phyloP scores from a whole-genome alignment of 2,888 invertebrate species.

The Drosophila crucigera region DNA sequence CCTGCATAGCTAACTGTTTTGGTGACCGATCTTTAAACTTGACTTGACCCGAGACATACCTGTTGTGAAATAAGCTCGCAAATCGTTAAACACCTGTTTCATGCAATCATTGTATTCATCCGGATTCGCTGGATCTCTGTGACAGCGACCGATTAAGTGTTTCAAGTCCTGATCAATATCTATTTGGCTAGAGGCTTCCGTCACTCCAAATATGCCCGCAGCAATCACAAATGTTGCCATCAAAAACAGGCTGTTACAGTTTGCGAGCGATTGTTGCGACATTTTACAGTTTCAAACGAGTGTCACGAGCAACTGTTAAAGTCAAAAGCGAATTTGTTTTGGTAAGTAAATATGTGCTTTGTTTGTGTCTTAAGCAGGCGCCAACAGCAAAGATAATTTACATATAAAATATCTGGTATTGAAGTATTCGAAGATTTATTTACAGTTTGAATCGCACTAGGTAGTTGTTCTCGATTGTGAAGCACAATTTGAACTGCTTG shows the following conservation, averaged over 20 bases:
- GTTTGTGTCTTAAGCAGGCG: slow-evolving; percentile 11
- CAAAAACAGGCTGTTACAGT: slow-evolving; percentile 43
- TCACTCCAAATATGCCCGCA: slow-evolving; percentile 7
- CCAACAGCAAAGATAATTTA: slow-evolving; percentile 15
- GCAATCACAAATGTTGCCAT: background rate
- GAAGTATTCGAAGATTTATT: background rate
- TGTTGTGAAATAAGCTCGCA: slow-evolving; percentile 90
- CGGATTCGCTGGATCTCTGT: slow-evolving; percentile 85
- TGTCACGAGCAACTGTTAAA: slow-evolving; percentile 37
- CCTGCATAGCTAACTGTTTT: slow-evolving; percentile 85
- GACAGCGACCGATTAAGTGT: slow-evolving; percentile 87
- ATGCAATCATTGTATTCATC: slow-evolving; percentile 90
- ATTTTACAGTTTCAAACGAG: slow-evolving; percentile 26
- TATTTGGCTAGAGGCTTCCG: slow-evolving; percentile 63
- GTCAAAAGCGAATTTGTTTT: slow-evolving; percentile 33
- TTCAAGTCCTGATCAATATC: slow-evolving; percentile 80
- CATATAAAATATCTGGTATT: background rate
- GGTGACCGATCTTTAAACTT: background rate
- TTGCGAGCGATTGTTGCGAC: slow-evolving; percentile 50
- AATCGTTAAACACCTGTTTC: slow-evolving; percentile 89
- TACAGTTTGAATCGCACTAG: background rate
- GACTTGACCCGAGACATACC: slow-evolving; percentile 85
- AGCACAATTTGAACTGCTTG: background rate
- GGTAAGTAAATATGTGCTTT: slow-evolving; percentile 13
- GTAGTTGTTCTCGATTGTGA: background rate